Conservation (phyloP, 2,797 vertebrate genomes). For the Triplophysa bombifrons region DNA sequence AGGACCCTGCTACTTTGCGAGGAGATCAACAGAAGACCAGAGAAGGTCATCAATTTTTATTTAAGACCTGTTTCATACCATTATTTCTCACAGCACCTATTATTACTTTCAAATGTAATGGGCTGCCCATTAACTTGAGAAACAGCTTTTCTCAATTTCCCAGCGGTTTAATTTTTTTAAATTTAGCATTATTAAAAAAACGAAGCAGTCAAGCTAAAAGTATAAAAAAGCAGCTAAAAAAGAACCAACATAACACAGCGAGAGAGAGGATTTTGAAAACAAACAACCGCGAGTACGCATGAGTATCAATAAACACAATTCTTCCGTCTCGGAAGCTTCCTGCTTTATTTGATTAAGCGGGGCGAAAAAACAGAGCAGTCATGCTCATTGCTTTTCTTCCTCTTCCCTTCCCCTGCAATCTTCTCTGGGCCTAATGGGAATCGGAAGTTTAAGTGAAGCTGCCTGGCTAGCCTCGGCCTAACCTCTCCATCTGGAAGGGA, state of each 20-base stretch:
- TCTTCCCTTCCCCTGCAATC: conserved; percentile 89
- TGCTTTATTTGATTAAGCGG: conserved; percentile 98
- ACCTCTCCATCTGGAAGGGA: conserved; percentile 99
- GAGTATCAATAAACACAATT: conserved; percentile 95
- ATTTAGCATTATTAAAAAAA: conserved; percentile 58
- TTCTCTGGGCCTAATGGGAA: conserved; percentile 94
- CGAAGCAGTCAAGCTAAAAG: conserved; percentile 57
- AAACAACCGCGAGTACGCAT: conserved; percentile 73
- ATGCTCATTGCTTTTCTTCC: conserved; percentile 97
- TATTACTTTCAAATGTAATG: conserved; percentile 69
- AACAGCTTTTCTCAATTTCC: conserved; percentile 64
- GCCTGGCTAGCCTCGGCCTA: conserved; percentile 93
- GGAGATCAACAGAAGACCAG: conserved; percentile 53
- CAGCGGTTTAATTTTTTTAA: conserved; percentile 67
- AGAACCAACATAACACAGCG: conserved; percentile 54
- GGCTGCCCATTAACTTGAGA: conserved; percentile 60
- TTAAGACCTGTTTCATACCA: conserved; percentile 59
- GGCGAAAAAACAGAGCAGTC: conserved; percentile 94
- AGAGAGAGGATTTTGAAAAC: conserved; percentile 68
- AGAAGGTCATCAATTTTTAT: conserved; percentile 72
- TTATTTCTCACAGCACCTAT: conserved; percentile 68
- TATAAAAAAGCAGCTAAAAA: conserved; percentile 43
- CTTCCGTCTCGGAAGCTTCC: conserved; percentile 96
- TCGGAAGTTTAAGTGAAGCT: conserved; percentile 97
- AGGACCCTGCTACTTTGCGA: conserved; percentile 63